Percentiles rank a stretch among this genome's conserved stretches.
phyloP scores from a whole-genome alignment of 1,140 invertebrate species.

The Leptopilina boulardi region DNA sequence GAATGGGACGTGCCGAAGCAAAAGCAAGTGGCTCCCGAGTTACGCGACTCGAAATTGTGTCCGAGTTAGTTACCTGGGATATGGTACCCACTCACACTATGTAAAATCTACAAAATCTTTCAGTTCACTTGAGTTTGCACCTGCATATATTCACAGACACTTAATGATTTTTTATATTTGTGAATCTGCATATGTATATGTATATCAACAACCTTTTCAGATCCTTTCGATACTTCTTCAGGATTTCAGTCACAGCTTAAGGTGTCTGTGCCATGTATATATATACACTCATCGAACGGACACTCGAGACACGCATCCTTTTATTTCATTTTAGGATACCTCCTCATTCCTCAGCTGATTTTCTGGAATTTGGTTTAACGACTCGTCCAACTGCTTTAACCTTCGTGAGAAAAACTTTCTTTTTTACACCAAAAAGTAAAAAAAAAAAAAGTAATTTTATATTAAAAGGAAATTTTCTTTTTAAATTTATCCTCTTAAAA shows the following conservation, averaged over 20 bases:
- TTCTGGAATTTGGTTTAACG: conserved; percentile 53
- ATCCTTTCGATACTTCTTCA: conserved; percentile 5
- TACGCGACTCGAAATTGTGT: conserved; percentile 19
- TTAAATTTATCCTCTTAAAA: too few species aligned
- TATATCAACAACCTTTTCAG: conserved; percentile 21
- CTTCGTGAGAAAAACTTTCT: conserved; percentile 43
- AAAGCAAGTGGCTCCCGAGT: conserved; percentile 14
- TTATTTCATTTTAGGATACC: conserved; percentile 42
- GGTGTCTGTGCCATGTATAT: conserved; percentile 3
- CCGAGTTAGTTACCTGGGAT: conserved; percentile 7
- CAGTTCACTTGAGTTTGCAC: background rate
- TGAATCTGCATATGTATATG: background rate
- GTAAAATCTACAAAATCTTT: conserved; percentile 16
- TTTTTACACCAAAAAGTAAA: background rate
- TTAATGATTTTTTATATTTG: background rate
- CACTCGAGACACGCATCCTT: conserved; percentile 51
- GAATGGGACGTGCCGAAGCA: background rate
- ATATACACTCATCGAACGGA: conserved; percentile 30
- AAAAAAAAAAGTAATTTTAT: too few species aligned
- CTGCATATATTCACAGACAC: background rate
- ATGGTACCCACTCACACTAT: background rate
- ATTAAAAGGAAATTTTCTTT: too few species aligned
- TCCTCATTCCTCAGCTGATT: conserved; percentile 42
- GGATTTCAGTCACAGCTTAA: background rate
- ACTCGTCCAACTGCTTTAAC: conserved; percentile 44